Evolutionary conservation across 2,888 invertebrate species (phyloP).

Genomic region (Metalampra italica): DNA sequence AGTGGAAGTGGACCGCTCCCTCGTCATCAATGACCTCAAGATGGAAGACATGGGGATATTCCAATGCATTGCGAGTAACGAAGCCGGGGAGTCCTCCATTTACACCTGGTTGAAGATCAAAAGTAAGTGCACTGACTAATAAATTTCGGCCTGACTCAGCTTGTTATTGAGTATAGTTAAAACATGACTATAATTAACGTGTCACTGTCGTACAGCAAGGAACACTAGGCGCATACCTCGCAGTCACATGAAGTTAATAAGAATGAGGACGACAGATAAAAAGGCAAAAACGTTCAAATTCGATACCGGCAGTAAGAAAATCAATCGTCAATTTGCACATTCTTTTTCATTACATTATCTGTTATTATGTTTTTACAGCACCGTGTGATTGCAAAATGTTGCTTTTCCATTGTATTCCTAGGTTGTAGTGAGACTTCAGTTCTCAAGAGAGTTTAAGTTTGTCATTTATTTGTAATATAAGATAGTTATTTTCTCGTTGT

Average conservation of each 20-base stretch:
- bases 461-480: neutral
- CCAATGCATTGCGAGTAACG: slow-evolving; percentile 95
- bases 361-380: slow-evolving; percentile 42
- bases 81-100: slow-evolving; percentile 93
- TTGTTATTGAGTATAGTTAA: neutral
- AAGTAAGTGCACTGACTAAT: slow-evolving; percentile 86
- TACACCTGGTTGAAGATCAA: slow-evolving; percentile 96
- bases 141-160: neutral
- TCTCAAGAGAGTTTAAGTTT: neutral
- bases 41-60: slow-evolving; percentile 95
- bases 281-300: slow-evolving; percentile 78
- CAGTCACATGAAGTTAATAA: slow-evolving; percentile 81
- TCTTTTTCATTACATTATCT: slow-evolving; percentile 19
- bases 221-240: slow-evolving; percentile 70
- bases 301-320: slow-evolving; percentile 80
- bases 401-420: slow-evolving; percentile 36
- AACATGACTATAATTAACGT: slow-evolving; percentile 19
- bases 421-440: slow-evolving; percentile 29
- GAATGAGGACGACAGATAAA: slow-evolving; percentile 79
- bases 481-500: neutral
- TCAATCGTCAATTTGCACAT: slow-evolving; percentile 18
- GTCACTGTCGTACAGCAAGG: slow-evolving; percentile 57
- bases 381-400: slow-evolving; percentile 41
- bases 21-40: slow-evolving; percentile 87
- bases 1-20: slow-evolving; percentile 89